phyloP scores from a whole-genome alignment of 2,113 vertebrate species.

The Lota lota region DNA sequence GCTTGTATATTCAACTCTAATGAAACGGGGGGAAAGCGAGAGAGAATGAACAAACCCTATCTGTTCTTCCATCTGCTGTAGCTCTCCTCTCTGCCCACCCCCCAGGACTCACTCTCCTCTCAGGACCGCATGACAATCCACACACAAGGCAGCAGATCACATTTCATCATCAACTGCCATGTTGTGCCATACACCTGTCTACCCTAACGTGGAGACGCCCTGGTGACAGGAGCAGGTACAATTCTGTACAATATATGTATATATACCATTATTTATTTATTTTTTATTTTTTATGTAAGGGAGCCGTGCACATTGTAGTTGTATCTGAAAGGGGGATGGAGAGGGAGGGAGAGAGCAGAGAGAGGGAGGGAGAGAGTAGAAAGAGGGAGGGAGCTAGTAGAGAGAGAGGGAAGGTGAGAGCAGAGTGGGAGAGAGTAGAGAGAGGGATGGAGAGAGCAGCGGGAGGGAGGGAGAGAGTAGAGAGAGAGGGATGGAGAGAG shows the following conservation, averaged over 20 bases:
- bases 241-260: too few relatives aligned
- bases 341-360: conserved; percentile 16
- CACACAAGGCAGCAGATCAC: conserved; percentile 52
- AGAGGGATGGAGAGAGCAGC: background rate
- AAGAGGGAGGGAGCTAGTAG: background rate
- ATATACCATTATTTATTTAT: too few relatives aligned
- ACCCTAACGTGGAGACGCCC: conserved; percentile 21
- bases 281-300: too few relatives aligned
- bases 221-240: background rate
- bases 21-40: conserved; percentile 4
- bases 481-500: background rate
- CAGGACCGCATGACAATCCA: conserved; percentile 49
- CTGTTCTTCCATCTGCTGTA: conserved; percentile 50
- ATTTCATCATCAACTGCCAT: conserved; percentile 66
- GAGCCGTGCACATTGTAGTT: background rate
- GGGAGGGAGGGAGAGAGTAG: too few relatives aligned
- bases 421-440: too few relatives aligned
- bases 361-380: background rate
- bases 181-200: conserved; percentile 36
- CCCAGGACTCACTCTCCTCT: conserved; percentile 39
- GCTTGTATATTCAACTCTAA: too few relatives aligned
- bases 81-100: conserved; percentile 43
- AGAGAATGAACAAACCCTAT: conserved; percentile 26
- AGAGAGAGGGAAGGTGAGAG: background rate
- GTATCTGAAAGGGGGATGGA: conserved; percentile 1